Evolutionary conservation across 2,113 vertebrate genomes (phyloP), one percentile per base, ranked within the genome.

Genomic region (Gopherus evgoodei): DNA sequence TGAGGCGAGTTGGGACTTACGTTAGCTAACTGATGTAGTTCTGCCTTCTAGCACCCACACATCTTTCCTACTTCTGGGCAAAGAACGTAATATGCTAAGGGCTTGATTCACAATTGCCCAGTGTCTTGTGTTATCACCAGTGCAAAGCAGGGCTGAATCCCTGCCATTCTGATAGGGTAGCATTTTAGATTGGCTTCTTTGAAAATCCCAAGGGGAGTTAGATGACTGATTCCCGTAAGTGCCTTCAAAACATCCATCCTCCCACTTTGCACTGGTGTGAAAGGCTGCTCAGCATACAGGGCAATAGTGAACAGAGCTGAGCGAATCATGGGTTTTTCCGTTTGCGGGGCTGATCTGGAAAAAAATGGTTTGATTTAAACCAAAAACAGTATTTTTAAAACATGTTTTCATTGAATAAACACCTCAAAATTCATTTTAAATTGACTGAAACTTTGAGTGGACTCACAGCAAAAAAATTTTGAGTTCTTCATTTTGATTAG

Each of bases 1-100:
- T 1, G 14, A 44, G 56, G n/a, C 11, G 50, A 52, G 14, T n/a
- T 54, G 81, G 53, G 38, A 16, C 0, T 1, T 0, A 0, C 6
- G 16, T n/a, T 75, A 38, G 21, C 35, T 75, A 38, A 42, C 17
- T 42, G 21, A 75, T 17, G 6, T 42, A 75, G n/a, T 42, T n/a
- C 16, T 50, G 27, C 78, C 88, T 53, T 53, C 53, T 2, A 2
- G n/a, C 38, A 6, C 21, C 1, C n/a, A 62, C 29, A 14, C 29
- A 62, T 35, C 5, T 62, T 62, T 62, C 59, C 59, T 62, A 35
- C 59, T 62, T 62, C 29, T 62, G 59, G 59, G 59, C 29, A 62
- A 29, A 62, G 59, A 12, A 38, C 5, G 9, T 24, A 19, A 24
- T 25, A 13, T 59, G 35, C 49, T 27, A 50, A 31, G 8, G 9